These are phyloP conservation scores for Hyperoplus lanceolatus DNA, from an alignment of 2,797 vertebrate species.

Conservation along the genomic window DNA sequence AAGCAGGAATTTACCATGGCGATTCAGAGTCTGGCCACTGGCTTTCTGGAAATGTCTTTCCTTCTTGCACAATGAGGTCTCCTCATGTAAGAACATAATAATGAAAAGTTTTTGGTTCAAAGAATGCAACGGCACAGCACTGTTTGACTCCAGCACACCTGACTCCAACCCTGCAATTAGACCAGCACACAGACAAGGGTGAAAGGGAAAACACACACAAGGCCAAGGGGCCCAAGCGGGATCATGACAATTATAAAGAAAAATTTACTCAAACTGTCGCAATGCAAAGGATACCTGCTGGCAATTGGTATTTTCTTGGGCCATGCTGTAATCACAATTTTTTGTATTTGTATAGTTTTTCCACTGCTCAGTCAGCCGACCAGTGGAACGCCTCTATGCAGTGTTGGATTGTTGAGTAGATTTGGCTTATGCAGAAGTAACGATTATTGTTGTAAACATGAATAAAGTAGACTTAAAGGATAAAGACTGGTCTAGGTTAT, in stretches of 20 bases:
- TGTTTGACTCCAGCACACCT: no score
- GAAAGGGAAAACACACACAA: no score
- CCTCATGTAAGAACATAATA: neutral
- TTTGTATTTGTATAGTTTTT: neutral
- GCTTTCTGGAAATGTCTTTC: neutral
- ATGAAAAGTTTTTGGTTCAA: neutral
- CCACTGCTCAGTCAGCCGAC: no score
- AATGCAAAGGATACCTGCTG: neutral
- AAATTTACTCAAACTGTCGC: neutral
- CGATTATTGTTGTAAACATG: neutral
- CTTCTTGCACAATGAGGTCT: neutral
- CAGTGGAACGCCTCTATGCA: no score
- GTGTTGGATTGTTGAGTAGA: neutral
- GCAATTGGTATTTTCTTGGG: slow-evolving; percentile 5
- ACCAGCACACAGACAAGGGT: no score
- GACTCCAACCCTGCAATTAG: no score
- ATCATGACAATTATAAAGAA: neutral
- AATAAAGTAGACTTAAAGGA: neutral
- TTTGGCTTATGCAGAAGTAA: neutral
- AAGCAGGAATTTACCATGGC: neutral
- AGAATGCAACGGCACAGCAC: neutral
- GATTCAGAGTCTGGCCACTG: neutral
- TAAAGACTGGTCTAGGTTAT: neutral
- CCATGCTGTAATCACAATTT: neutral
- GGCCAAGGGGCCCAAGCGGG: no score